A percentile compares a stretch with the other conserved stretches of the same genome.
Evolutionary conservation across 2,888 invertebrate genomes (phyloP).

Genomic region (Melinopterus prodromus): DNA sequence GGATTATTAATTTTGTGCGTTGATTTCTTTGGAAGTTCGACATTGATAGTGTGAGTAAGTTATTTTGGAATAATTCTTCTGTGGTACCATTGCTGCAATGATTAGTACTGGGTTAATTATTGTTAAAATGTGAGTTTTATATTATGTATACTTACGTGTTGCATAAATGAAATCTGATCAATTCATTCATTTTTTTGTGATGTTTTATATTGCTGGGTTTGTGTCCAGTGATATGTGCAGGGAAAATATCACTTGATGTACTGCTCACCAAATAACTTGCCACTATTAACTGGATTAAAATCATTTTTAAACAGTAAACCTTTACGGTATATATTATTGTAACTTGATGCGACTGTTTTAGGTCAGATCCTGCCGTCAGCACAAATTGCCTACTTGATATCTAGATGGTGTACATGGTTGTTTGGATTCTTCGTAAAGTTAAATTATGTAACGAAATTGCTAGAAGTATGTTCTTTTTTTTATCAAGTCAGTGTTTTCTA

Average conservation of each 20-base stretch:
- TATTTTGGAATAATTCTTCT: conserved; percentile 44
- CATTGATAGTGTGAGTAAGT: conserved; percentile 43
- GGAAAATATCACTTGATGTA: conserved; percentile 5
- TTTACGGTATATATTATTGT: background rate
- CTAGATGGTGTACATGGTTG: background rate
- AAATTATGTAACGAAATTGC: background rate
- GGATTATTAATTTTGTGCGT: conserved; percentile 53
- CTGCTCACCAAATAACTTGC: background rate
- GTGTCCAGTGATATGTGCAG: background rate
- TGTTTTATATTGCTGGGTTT: background rate
- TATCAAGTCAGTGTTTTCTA: background rate
- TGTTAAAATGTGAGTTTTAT: conserved; percentile 22
- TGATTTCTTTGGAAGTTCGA: conserved; percentile 50
- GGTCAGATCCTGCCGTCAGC: background rate
- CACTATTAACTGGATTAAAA: background rate
- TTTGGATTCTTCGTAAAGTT: background rate
- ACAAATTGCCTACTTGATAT: background rate
- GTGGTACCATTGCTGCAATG: conserved; percentile 15
- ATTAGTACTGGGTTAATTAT: conserved; percentile 28
- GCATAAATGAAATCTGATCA: conserved; percentile 51
- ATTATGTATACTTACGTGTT: conserved; percentile 48
- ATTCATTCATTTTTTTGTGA: conserved; percentile 42
- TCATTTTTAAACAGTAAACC: background rate
- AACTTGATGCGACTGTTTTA: background rate
- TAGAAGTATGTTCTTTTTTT: background rate